Evolutionary conservation across 2,113 vertebrate species (phyloP).

Genomic region (Apeltes quadracus): DNA sequence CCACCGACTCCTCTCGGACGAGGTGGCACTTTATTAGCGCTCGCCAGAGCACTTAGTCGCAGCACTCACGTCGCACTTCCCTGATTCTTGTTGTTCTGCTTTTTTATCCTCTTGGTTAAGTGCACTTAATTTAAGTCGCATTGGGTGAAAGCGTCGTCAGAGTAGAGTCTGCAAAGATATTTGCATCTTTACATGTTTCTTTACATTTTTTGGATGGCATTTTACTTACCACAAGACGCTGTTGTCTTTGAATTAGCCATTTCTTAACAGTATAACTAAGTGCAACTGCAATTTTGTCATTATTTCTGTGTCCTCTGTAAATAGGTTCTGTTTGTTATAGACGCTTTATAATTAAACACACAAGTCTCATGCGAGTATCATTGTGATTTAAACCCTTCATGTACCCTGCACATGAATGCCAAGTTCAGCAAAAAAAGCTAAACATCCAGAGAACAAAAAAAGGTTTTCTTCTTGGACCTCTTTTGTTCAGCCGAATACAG

Average conservation of each 20-base stretch:
- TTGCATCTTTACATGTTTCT: background rate
- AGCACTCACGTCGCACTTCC: too few relatives aligned
- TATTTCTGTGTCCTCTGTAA: conserved; percentile 4
- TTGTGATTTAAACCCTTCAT: background rate
- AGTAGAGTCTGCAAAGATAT: background rate
- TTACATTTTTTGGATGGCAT: background rate
- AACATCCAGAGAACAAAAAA: background rate
- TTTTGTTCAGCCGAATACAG: background rate
- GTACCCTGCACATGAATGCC: background rate
- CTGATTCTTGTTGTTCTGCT: too few relatives aligned
- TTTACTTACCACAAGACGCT: background rate
- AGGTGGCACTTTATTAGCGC: too few relatives aligned
- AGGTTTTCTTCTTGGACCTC: background rate
- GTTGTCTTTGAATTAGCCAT: conserved; percentile 16
- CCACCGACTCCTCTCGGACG: too few relatives aligned
- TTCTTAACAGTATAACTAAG: background rate
- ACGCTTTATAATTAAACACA: background rate
- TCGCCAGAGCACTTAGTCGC: too few relatives aligned
- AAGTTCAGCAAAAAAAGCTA: background rate
- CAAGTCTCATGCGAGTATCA: too few relatives aligned
- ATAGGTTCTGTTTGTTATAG: background rate
- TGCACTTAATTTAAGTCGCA: too few relatives aligned
- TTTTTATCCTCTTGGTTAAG: too few relatives aligned
- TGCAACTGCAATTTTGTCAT: conserved; percentile 2
- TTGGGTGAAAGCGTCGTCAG: background rate